These are phyloP conservation scores for Telmatochromis brichardi DNA, from an alignment of 2,113 vertebrate genomes.

Conservation along the genomic window DNA sequence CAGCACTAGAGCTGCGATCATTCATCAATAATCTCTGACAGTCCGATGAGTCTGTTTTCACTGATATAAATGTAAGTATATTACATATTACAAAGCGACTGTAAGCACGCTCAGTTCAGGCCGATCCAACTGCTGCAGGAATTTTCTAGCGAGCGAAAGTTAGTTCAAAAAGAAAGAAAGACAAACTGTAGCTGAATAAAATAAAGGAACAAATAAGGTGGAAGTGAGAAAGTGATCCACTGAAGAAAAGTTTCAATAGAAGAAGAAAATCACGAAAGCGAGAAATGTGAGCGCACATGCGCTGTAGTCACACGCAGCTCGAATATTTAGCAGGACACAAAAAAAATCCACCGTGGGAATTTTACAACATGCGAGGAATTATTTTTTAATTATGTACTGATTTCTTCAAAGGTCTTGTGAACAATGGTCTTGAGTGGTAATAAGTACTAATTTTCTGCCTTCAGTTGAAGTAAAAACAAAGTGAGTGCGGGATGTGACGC, in stretches of 20 bases:
- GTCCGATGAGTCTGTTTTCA: neutral
- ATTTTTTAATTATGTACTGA: neutral
- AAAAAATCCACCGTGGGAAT: rapidly evolving
- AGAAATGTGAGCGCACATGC: neutral
- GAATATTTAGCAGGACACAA: neutral
- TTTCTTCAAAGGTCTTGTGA: neutral
- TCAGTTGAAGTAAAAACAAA: neutral
- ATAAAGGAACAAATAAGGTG: neutral
- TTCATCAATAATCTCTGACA: neutral
- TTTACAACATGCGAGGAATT: neutral
- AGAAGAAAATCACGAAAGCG: neutral
- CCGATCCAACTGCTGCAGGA: rapidly evolving
- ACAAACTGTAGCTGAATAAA: rapidly evolving
- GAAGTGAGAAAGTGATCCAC: neutral
- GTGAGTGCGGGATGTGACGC: neutral
- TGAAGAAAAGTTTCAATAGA: neutral
- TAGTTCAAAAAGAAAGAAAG: rapidly evolving
- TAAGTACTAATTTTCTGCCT: neutral
- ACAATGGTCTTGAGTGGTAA: neutral
- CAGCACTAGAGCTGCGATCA: rapidly evolving
- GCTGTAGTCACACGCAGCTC: no score
- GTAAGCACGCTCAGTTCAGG: neutral
- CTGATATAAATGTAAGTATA: neutral
- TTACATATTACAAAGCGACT: neutral
- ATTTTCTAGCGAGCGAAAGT: rapidly evolving